Evolutionary conservation across 2,797 vertebrate species (phyloP).

Genomic region (Fringilla coelebs): DNA sequence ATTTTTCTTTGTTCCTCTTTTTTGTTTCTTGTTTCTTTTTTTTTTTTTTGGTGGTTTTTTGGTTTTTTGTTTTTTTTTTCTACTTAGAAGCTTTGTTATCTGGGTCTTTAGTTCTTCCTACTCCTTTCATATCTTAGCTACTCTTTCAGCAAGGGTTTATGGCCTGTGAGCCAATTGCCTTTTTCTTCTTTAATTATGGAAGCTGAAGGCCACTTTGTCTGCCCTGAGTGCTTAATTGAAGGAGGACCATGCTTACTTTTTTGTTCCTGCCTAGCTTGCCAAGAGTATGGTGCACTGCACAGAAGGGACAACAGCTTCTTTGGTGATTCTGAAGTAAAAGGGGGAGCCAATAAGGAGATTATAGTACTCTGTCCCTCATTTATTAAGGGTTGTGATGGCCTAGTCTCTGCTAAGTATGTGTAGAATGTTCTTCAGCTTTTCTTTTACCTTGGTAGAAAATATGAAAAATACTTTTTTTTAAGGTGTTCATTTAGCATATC

Average conservation of each 20-base stretch:
- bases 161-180: slow-evolving; percentile 26
- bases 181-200: slow-evolving; percentile 52
- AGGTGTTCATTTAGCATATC: neutral
- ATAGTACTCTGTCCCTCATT: neutral
- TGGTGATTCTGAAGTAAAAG: neutral
- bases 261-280: neutral
- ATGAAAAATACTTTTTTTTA: neutral
- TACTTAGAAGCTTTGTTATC: slow-evolving; percentile 1
- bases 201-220: slow-evolving; percentile 46
- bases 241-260: slow-evolving; percentile 11
- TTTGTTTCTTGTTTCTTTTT: neutral
- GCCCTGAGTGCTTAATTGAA: slow-evolving; percentile 22
- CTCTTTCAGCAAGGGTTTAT: slow-evolving; percentile 47
- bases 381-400: neutral
- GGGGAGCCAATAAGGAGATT: neutral
- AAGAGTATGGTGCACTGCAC: neutral
- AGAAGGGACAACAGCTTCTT: slow-evolving; percentile 10
- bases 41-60: too few relatives aligned
- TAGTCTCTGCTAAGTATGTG: neutral
- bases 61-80: too few relatives aligned
- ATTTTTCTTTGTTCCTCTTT: neutral
- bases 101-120: slow-evolving; percentile 18
- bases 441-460: neutral
- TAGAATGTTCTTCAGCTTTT: neutral
- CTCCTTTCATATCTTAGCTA: slow-evolving; percentile 18